A percentile compares a stretch with the other conserved stretches of the same genome.
Evolutionary conservation across 23 tunicate species (phyloP).

Genomic region (Phallusia fumigata): DNA sequence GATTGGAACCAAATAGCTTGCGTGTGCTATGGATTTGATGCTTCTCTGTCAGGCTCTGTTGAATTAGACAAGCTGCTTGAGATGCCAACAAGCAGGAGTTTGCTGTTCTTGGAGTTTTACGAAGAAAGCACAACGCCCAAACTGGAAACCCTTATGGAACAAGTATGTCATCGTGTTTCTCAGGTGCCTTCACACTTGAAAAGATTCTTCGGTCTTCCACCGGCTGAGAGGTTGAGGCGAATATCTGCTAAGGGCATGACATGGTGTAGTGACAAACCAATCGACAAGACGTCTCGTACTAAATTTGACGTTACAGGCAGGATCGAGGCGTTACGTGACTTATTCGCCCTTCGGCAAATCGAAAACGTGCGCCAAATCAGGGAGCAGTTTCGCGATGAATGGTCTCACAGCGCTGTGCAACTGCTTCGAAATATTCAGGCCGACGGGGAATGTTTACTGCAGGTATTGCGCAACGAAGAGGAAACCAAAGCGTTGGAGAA

Average conservation of each 20-base stretch:
- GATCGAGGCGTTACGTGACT: neutral
- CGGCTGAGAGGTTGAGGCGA: neutral
- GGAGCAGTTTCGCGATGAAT: neutral
- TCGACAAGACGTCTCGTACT: neutral
- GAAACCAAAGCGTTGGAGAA: neutral
- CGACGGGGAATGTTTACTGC: neutral
- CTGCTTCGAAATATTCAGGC: too few relatives aligned
- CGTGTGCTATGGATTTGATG: neutral
- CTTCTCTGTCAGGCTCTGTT: neutral
- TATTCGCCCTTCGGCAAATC: neutral
- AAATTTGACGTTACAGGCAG: neutral
- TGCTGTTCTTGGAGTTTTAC: neutral
- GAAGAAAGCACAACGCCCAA: neutral
- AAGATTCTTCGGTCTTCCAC: neutral
- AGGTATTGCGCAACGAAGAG: neutral
- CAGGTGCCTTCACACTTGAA: neutral
- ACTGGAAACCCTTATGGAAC: neutral
- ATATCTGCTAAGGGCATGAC: neutral
- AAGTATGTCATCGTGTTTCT: neutral
- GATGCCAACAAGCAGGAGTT: neutral
- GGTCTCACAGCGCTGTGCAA: neutral
- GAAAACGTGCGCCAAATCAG: neutral
- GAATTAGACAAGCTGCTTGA: neutral
- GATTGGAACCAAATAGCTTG: neutral
- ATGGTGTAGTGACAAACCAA: neutral